Base-by-base conservation (phyloP, 2,888 invertebrate species). In the Athalia cordata region DNA sequence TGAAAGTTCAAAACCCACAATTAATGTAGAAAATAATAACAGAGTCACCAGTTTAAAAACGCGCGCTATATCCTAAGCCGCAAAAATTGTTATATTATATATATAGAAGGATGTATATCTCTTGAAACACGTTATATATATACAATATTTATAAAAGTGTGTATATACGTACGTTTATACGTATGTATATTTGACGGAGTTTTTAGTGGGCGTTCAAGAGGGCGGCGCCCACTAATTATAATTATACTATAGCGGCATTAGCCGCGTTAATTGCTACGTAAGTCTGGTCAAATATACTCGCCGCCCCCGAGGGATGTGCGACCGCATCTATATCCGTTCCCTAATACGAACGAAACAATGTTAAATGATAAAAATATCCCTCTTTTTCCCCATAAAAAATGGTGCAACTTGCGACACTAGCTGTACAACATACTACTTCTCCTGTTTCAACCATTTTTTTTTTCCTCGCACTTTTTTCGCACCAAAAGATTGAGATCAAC, bases 151-250 rank as follows among this genome's bases (percentile, higher is more conserved):
- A 29, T 29, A 29, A 29, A 29, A 29, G 29, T 29, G 29, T 50
- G 47, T 7, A 4, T 74, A 59, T n/a, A 13, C 4, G 15, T 5
- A 15, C 15, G 7, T 57, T 45, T 59, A 6, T 50, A 72, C 61
- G 13, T 59, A 52, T 4, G 43, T 52, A 11, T 77, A 66, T 66
- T 59, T 11, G 50, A 47, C 57, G 29, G 57, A 13, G 62, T 83
- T 84, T 83, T 82, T 84, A 87, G 84, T 85, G 86, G 89, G 89
- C 88, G 89, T 86, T 82, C 86, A 86, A 84, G 85, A 86, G 86
- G 89, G 89, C 89, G 89, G 88, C 86, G 83, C 88, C 85, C 85
- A 85, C 89, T 89, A 89, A 89, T 89, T 89, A 89, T 89, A 89
- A 89, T 89, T 89, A 89, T 87, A 89, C 87, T 84, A 87, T 84